Base-by-base conservation (phyloP, 2,797 vertebrate genomes). In the Sebastes cheni region DNA sequence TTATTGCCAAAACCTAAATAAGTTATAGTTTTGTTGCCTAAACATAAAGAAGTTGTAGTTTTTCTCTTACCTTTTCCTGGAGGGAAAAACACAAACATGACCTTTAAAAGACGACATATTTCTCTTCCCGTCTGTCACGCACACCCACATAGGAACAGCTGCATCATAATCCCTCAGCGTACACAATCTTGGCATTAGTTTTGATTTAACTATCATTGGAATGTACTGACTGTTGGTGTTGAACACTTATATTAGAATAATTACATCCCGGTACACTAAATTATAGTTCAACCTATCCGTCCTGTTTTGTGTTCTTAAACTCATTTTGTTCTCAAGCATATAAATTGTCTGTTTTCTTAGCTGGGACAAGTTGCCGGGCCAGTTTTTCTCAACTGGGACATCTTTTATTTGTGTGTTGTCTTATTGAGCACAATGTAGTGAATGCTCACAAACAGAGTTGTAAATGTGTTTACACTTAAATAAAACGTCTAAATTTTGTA, bases 161-260 rank as follows among this genome's bases (percentile, higher is more conserved):
- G 14, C 55, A 76, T 52, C 14, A 25, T 22, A 39, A 42, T 58
- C 25, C 4, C 46, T 67, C n/a, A 9, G 36, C 27, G 6, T 10
- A 27, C 56, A 65, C 66, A 74, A 59, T 75, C 55, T 78, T 89
- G 80, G 69, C 83, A 75, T 88, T 74, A 50, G 56, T 86, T 88
- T 67, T 67, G 68, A 81, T 77, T 86, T 91, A 73, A 77, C 67
- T 70, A 62, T 84, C 56, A 77, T 67, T 85, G 91, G 88, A 93
- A 93, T 94, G 82, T 86, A 61, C 87, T 73, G 83, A 86, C 88
- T 89, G 84, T 93, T 89, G 77, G 86, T 75, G 69, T 36, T 82
- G 68, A 84, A 83, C 20, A 65, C 59, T 86, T 93, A 91, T 91
- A 92, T 91, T 86, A 86, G 42, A 94, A 93, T 94, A 94, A 94